Conservation (phyloP, 2,797 vertebrate species). For the Emydoidea blandingii region DNA sequence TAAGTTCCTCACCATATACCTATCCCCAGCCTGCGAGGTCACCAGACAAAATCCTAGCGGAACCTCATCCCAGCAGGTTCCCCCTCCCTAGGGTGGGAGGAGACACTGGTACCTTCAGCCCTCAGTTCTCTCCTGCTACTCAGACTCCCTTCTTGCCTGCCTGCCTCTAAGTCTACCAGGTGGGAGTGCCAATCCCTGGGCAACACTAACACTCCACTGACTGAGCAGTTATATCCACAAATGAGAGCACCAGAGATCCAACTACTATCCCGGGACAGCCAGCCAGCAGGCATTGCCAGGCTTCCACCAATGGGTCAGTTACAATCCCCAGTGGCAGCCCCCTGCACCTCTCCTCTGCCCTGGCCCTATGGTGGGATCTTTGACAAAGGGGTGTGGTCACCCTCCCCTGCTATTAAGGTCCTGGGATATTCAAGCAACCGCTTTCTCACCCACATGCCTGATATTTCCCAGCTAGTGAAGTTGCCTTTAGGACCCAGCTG, state of each 20-base stretch:
- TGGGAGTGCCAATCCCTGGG: background rate
- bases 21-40: background rate
- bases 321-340: no score
- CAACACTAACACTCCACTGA: background rate
- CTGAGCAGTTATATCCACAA: no score
- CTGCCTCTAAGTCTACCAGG: no score
- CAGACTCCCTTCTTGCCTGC: background rate
- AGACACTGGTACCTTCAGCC: background rate
- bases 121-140: background rate
- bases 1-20: background rate
- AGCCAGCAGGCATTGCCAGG: no score
- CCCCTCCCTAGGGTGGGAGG: background rate
- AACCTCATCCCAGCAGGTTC: background rate
- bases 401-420: background rate
- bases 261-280: no score
- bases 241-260: background rate
- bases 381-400: background rate
- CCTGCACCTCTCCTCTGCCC: no score
- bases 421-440: background rate
- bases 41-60: background rate
- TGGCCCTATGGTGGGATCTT: background rate
- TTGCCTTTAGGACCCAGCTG: background rate
- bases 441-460: background rate
- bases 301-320: background rate
- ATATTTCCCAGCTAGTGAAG: background rate